Base-by-base conservation (phyloP, 2,797 vertebrate species). In the Phoebastria nigripes region DNA sequence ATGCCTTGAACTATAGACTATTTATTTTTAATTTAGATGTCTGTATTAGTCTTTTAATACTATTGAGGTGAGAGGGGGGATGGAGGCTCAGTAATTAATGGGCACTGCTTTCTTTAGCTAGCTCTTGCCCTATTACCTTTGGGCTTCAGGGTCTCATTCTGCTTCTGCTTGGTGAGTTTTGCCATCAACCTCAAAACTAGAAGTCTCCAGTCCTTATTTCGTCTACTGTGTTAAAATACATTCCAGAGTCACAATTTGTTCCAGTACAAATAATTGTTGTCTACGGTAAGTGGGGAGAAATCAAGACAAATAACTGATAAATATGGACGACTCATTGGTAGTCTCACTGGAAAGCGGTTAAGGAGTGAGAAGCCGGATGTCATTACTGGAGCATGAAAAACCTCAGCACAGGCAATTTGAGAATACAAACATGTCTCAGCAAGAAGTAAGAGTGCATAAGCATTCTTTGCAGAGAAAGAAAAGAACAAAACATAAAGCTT, bases 161-260 rank as follows among this genome's bases (percentile, higher is more conserved):
- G 49, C 31, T 89, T 74, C 52, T 82, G 29, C n/a, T 59, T 65
- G 25, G 26, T 61, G 37, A 82, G 67, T 71, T 87, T 93, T 80
- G 42, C 1, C 2, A 49, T 13, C 85, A 52, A 47, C n/a, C 33
- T 89, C 44, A 87, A 84, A 87, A 59, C 26, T 35, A 35, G 15
- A 90, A 66, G 37, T 12, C n/a, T 89, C 33, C 31, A 39, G 29
- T 47, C 15, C 25, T 84, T 87, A 39, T 66, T 80, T 94, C 66
- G 11, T 76, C 71, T 88, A 22, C 41, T 95, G 33, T 82, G 55
- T 85, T 96, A 96, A 93, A 94, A 95, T 87, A 81, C 14, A 79
- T 96, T 94, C 44, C 67, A 59, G 77, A 92, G n/a, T 47, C 35
- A 82, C 31, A 46, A 16, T 63, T 87, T 73, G 8, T 49, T 73